These are phyloP conservation scores for Pogonophryne albipinna DNA, from an alignment of 2,797 vertebrate species.

Conservation along the genomic window DNA sequence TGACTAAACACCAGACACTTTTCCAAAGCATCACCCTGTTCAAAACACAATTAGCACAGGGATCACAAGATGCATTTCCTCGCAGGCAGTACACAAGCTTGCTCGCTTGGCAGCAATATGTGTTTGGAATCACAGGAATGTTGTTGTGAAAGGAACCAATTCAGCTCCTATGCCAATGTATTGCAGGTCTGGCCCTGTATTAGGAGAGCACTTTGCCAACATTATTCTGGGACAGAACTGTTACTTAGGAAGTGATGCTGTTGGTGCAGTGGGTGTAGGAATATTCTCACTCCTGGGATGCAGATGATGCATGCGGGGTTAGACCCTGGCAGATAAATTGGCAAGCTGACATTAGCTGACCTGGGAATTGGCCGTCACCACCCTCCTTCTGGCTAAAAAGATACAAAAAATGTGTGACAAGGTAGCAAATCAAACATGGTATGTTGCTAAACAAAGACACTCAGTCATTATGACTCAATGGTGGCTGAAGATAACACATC, in stretches of 20 bases:
- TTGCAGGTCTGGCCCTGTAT: constrained; percentile 15
- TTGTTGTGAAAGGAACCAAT: constrained; percentile 67
- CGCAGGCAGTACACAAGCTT: constrained; percentile 39
- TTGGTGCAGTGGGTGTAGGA: constrained; percentile 22
- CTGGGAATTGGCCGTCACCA: constrained; percentile 26
- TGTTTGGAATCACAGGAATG: constrained; percentile 61
- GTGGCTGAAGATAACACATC: constrained; percentile 11
- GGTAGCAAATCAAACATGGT: constrained; percentile 13
- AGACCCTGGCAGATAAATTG: constrained; percentile 42
- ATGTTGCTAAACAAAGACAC: constrained; percentile 15
- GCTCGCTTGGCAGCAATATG: constrained; percentile 40
- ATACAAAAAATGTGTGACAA: constrained; percentile 2
- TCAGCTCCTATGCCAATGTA: constrained; percentile 35
- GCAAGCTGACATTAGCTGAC: constrained; percentile 36
- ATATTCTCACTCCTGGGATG: constrained; percentile 36
- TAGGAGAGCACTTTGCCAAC: constrained; percentile 16
- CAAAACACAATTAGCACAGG: constrained; percentile 60
- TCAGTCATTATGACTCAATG: constrained; percentile 8
- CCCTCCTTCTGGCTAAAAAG: constrained; percentile 28
- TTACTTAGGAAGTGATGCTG: constrained; percentile 33
- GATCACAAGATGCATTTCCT: constrained; percentile 46
- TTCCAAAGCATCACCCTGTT: constrained; percentile 40
- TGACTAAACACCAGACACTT: constrained; percentile 56
- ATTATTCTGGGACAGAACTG: constrained; percentile 26
- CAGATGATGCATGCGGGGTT: constrained; percentile 40